Evolutionary conservation across 2,888 invertebrate species (phyloP).

Genomic region (Phengaris alcon): DNA sequence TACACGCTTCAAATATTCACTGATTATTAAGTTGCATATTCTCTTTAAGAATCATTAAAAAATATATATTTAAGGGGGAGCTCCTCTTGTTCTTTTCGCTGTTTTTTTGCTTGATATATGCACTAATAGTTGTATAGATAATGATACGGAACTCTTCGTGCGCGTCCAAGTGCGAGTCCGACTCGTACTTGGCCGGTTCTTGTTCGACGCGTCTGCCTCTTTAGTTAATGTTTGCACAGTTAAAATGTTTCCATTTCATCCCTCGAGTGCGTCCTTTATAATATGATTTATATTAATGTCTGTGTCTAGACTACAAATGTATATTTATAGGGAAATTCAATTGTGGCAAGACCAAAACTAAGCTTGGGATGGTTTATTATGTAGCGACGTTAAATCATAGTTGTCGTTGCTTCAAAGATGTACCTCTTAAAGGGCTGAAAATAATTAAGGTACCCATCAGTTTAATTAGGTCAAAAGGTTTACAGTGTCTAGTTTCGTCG

Average conservation of each 20-base stretch:
- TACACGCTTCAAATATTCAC: no score
- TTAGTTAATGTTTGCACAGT: neutral
- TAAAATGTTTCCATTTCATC: neutral
- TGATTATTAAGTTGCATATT: no score
- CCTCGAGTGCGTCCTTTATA: neutral
- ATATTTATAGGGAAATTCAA: neutral
- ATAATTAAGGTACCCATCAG: slow-evolving; percentile 2
- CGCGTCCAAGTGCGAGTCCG: no score
- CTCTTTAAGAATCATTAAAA: no score
- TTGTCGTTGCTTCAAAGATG: neutral
- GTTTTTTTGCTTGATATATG: no score
- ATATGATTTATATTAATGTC: slow-evolving; percentile 1
- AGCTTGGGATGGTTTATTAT: neutral
- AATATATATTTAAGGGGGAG: no score
- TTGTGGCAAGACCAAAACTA: neutral
- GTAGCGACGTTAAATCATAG: neutral
- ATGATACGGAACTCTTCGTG: no score
- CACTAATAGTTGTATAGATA: no score
- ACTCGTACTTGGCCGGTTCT: no score
- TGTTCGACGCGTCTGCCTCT: no score
- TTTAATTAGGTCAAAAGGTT: neutral
- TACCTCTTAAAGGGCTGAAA: neutral
- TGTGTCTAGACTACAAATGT: neutral
- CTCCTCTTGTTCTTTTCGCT: no score
- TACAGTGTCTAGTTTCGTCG: neutral